These are phyloP conservation scores for Eurosta solidaginis DNA, from an alignment of 1,140 invertebrate genomes.

Conservation along the genomic window DNA sequence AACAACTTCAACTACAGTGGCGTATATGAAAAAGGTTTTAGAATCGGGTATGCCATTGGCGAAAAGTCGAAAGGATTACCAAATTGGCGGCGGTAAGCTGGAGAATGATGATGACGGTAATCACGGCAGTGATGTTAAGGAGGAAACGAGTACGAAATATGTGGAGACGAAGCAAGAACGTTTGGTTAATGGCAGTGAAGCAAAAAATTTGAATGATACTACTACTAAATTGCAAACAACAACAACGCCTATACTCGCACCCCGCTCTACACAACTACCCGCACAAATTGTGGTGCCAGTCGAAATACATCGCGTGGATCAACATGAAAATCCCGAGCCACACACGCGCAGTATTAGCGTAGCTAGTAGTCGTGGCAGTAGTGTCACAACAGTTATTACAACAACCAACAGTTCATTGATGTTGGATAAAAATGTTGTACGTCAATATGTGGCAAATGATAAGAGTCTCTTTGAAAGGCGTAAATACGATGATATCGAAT, in stretches of 20 bases:
- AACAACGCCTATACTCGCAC: slow-evolving; percentile 1
- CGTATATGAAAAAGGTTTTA: not conserved
- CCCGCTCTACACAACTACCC: slow-evolving; percentile 9
- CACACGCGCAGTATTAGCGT: slow-evolving; percentile 37
- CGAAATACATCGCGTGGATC: slow-evolving; percentile 42
- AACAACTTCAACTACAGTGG: not conserved
- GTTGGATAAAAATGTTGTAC: slow-evolving; percentile 50
- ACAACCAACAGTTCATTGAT: slow-evolving; percentile 32
- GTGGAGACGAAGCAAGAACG: not conserved
- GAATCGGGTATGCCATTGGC: slow-evolving; percentile 19
- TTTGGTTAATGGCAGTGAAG: not conserved
- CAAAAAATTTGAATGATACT: not conserved
- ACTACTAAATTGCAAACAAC: slow-evolving; percentile 7
- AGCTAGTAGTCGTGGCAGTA: slow-evolving; percentile 43
- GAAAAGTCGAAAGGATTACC: not conserved
- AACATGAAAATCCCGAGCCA: not conserved
- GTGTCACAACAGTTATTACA: slow-evolving; percentile 11
- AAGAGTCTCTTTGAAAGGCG: slow-evolving; percentile 62
- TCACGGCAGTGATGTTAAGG: not conserved
- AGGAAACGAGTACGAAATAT: not conserved
- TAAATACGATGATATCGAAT: slow-evolving; percentile 79
- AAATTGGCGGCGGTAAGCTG: not conserved
- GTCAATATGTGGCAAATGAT: slow-evolving; percentile 60
- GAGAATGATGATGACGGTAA: not conserved
- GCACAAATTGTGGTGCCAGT: slow-evolving; percentile 53